Conservation (phyloP, 2,888 invertebrate species). For the Drosophila parthenogenetica region DNA sequence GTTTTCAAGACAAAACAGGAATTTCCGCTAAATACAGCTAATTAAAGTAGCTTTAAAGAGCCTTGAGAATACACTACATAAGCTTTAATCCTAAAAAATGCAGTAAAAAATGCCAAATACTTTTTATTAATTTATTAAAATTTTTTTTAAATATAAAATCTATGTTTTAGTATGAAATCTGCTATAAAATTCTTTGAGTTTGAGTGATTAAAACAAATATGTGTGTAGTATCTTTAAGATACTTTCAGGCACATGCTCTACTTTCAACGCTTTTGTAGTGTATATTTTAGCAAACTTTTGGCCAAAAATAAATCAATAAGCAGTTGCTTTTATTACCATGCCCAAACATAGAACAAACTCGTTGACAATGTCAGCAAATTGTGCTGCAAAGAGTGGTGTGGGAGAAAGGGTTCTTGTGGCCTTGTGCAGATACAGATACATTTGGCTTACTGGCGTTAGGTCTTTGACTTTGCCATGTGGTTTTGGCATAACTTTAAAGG, state of each 20-base stretch:
- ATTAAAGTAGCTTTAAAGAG: no score
- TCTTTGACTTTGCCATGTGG: slow-evolving; percentile 45
- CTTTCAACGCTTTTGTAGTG: neutral
- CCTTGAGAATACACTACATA: neutral
- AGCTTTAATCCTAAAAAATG: neutral
- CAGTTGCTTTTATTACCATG: slow-evolving; percentile 1
- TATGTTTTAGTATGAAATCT: no score
- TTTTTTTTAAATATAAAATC: no score
- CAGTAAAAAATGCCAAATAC: neutral
- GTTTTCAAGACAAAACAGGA: neutral
- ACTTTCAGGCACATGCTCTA: neutral
- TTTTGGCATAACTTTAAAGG: slow-evolving; percentile 34
- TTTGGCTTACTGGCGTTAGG: slow-evolving; percentile 21
- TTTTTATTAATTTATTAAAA: neutral
- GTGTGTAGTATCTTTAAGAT: neutral
- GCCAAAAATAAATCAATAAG: slow-evolving; percentile 33
- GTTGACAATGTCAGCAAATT: slow-evolving; percentile 20
- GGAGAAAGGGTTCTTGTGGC: slow-evolving; percentile 30
- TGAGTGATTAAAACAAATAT: no score
- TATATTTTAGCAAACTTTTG: neutral
- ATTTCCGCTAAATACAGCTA: slow-evolving; percentile 6
- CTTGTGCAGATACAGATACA: slow-evolving; percentile 38
- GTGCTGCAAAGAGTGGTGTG: neutral
- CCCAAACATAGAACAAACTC: neutral
- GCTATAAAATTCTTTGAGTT: no score